Evolutionary conservation across 2,888 invertebrate species (phyloP), one percentile per base, ranked within the genome.

Genomic region (Prenolepis imparis): DNA sequence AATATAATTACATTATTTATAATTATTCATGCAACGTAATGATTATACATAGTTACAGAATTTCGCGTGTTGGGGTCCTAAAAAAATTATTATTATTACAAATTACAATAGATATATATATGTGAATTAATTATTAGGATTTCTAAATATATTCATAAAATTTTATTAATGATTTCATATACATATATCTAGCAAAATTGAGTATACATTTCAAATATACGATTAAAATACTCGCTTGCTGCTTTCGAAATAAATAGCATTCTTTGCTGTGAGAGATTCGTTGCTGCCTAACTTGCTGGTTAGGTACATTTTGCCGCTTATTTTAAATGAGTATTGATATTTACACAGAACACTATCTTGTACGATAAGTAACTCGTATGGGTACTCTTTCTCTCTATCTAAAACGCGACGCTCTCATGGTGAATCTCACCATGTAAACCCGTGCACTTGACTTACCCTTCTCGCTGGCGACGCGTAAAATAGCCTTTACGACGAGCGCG

Each of bases 401-500:
- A 28, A n/a, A 44, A 41, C 48, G 41, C 15, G 32, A 28, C 28
- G 66, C 18, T 24, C 74, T 52, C 66, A 21, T 41, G 44, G 61
- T 21, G 73, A 44, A 74, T 3, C 44, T 44, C 61, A 68, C 41
- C 78, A 44, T 59, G 78, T 70, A 78, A 78, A 78, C 78, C 48
- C 72, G 78, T 59, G 44, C 41, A 72, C 72, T 80, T 68, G 78
- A 80, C 72, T 72, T 44, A 59, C 59, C 39, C 41, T 44, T 18
- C 18, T 21, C 44, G 32, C 48, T 72, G 48, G 78, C 52, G 72
- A 70, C 70, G 78, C 72, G 72, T 80, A 80, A 80, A 80, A 80
- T 72, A 80, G 78, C 72, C 78, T 80, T 80, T 80, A 80, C 78
- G 59, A 44, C 70, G 59, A n/a, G 57, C 75, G 77, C 82, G 77